Conservation (phyloP, 2,113 vertebrate genomes). For the Esox niger region DNA sequence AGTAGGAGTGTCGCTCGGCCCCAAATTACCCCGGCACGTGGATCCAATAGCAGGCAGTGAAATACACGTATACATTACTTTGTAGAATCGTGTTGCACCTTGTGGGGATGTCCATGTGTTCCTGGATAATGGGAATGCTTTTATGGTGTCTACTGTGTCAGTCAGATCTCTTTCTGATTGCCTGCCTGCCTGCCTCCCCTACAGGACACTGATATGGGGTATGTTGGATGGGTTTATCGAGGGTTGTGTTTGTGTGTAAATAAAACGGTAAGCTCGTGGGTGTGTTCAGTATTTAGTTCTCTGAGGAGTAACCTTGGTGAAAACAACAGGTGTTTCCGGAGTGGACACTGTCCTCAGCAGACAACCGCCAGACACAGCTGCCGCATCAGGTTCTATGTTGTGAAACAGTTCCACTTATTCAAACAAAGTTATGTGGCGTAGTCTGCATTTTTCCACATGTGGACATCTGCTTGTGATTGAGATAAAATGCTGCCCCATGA, state of each 20-base stretch:
- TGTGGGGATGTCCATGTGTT: conserved; percentile 23
- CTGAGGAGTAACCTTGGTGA: conserved; percentile 9
- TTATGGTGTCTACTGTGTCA: conserved; percentile 25
- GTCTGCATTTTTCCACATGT: conserved; percentile 39
- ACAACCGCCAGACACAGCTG: conserved; percentile 12
- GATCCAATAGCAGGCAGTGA: conserved; percentile 41
- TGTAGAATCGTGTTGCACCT: conserved; percentile 27
- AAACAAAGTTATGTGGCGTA: conserved; percentile 32
- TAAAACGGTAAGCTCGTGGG: not conserved
- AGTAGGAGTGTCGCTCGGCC: conserved; percentile 30
- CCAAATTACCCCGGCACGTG: conserved; percentile 49
- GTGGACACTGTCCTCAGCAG: conserved; percentile 20
- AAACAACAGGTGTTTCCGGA: conserved; percentile 45
- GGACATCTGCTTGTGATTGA: conserved; percentile 51
- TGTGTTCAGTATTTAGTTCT: conserved; percentile 1
- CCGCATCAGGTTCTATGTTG: conserved; percentile 25
- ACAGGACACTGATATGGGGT: not conserved
- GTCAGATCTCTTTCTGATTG: not conserved
- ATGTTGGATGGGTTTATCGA: conserved; percentile 9
- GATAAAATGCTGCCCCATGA: conserved; percentile 28
- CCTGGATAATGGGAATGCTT: conserved; percentile 29
- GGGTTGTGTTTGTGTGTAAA: not conserved
- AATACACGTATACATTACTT: conserved; percentile 45
- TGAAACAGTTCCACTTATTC: conserved; percentile 50
- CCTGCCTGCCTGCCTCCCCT: conserved; percentile 3